Evolutionary conservation across 2,113 vertebrate genomes (phyloP), one percentile per base, ranked within the genome.

Genomic region (Crotophaga sulcirostris): DNA sequence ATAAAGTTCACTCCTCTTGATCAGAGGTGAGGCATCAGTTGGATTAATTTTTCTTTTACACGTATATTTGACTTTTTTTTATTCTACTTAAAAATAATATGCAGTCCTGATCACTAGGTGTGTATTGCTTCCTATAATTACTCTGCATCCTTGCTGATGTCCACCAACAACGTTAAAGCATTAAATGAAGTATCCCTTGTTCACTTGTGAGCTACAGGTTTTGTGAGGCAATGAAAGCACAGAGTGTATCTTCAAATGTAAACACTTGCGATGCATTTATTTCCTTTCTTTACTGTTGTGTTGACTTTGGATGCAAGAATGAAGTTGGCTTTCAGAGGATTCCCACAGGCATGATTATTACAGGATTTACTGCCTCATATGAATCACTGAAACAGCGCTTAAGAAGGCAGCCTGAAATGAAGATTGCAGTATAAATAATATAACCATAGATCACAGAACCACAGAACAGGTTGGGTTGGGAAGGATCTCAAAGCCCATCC

Each of bases 361-460:
- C 28, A 76, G 56, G 52, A 84, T 93, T 93, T 94, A 92, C 51
- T 92, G 42, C 68, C 55, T 69, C 24, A 42, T 31, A 63, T 76
- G 73, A 92, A 89, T 77, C 73, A 84, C 54, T 75, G 69, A 92
- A 94, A 89, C 11, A 78, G 56, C 66, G 82, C 74, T 92, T 92
- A 79, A 84, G 66, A 73, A 90, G 26, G 64, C 89, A 79, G n/a
- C 42, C 49, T 75, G 69, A 95, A 96, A 87, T 87, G 11, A 84
- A 91, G 76, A 84, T 21, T 63, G 16, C 25, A 72, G 49, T 78
- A 63, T 82, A 94, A 92, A 87, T 82, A 94, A 81, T 55, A 42
- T 23, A 72, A 68, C 16, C 4, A 18, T 78, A 28, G 60, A 76
- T 92, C 21, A 24, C 11, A 49, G 21, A 49, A 49, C 11, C 47